Evolutionary conservation across 2,888 invertebrate genomes (phyloP).

Genomic region (Drosophila nigricruria): DNA sequence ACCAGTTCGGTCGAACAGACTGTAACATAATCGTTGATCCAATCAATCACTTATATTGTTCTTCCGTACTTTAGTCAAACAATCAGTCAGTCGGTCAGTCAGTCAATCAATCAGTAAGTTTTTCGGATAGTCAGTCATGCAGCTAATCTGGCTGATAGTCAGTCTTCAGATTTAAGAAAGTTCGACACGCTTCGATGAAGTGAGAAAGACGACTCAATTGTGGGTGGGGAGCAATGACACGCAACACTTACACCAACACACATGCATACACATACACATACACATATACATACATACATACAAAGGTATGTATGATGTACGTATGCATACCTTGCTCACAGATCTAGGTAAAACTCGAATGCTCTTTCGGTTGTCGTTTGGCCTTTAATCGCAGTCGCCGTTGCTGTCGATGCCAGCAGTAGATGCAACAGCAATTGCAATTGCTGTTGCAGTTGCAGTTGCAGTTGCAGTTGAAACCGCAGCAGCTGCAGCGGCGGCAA

Average conservation of each 20-base stretch:
- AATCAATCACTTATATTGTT: too few relatives aligned
- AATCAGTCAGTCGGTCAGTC: background rate
- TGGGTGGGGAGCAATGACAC: constrained; percentile 21
- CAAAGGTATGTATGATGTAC: background rate
- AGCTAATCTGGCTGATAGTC: background rate
- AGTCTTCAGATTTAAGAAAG: constrained; percentile 14
- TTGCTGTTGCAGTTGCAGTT: constrained; percentile 34
- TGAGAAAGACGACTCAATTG: constrained; percentile 12
- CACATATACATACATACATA: background rate
- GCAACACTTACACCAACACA: background rate
- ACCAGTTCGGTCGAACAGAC: too few relatives aligned
- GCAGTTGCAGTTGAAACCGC: constrained; percentile 36
- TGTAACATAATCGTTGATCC: too few relatives aligned
- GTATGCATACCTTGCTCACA: background rate
- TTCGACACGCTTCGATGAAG: constrained; percentile 33
- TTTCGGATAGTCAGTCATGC: too few relatives aligned
- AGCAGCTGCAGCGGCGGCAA: constrained; percentile 28
- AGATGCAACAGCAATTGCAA: constrained; percentile 11
- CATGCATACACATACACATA: background rate
- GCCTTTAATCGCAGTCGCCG: constrained; percentile 54
- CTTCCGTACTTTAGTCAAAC: background rate
- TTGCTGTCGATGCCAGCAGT: constrained; percentile 5
- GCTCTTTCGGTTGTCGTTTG: constrained; percentile 44
- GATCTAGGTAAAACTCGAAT: constrained; percentile 13
- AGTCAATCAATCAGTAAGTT: background rate